Conservation (phyloP, 2,797 vertebrate genomes). For the Mus caroli region DNA sequence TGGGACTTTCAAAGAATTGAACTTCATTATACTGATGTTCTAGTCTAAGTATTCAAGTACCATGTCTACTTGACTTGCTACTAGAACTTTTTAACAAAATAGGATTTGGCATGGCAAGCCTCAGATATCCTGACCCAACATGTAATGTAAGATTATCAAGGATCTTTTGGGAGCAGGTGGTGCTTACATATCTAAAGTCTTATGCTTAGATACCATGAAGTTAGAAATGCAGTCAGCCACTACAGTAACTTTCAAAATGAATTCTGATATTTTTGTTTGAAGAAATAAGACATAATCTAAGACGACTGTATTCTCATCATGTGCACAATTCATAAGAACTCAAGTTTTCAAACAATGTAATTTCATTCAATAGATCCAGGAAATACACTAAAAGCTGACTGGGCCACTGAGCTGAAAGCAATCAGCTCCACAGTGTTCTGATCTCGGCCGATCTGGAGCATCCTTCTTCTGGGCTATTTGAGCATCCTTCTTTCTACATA, state of each 20-base stretch:
- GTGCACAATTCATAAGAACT: constrained; percentile 6
- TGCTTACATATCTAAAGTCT: background rate
- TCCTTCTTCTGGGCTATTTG: background rate
- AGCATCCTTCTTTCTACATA: background rate
- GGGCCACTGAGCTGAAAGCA: background rate
- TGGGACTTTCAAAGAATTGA: constrained; percentile 8
- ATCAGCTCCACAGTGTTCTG: background rate
- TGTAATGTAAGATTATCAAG: background rate
- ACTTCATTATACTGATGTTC: background rate
- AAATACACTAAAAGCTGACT: constrained; percentile 42
- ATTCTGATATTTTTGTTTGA: constrained; percentile 59
- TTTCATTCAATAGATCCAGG: constrained; percentile 13
- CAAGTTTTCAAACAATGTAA: constrained; percentile 38
- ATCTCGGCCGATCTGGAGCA: background rate
- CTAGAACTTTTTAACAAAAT: constrained; percentile 35
- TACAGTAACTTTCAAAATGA: constrained; percentile 61
- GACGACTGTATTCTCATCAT: background rate
- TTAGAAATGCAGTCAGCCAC: constrained; percentile 5
- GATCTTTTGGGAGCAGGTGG: background rate
- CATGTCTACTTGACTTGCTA: constrained; percentile 36
- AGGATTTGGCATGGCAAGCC: constrained; percentile 32
- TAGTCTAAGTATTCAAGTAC: constrained; percentile 4
- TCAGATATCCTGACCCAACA: background rate
- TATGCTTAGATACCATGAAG: constrained; percentile 12
- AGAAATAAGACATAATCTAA: background rate